A percentile compares a stretch with the other conserved stretches of the same genome.
These are phyloP conservation scores for Drosophila merina DNA, from an alignment of 2,888 invertebrate species.

Conservation along the genomic window DNA sequence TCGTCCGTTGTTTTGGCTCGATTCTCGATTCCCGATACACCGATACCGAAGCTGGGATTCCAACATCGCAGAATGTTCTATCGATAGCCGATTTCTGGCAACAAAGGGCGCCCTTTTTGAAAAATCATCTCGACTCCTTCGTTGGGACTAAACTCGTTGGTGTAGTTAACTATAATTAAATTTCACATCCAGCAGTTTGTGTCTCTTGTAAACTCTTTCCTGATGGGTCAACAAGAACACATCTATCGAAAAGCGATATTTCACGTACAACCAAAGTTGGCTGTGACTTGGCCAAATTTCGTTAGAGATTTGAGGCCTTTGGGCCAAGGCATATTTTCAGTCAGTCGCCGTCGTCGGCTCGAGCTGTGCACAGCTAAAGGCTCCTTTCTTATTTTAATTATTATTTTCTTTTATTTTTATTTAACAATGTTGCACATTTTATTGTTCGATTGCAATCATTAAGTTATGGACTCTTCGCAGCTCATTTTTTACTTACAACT, in stretches of 20 bases:
- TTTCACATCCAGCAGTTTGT: background rate
- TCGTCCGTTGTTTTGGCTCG: background rate
- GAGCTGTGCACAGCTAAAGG: background rate
- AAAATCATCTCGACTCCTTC: background rate
- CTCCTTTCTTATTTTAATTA: background rate
- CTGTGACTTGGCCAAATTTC: background rate
- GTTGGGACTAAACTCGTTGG: background rate
- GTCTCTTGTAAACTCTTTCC: background rate
- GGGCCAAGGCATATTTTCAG: background rate
- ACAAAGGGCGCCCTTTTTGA: background rate
- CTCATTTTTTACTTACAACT: too few relatives aligned
- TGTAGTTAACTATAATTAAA: background rate
- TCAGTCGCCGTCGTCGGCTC: background rate
- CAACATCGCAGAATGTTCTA: conserved; percentile 2
- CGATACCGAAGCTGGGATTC: conserved; percentile 16
- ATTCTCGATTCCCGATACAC: background rate
- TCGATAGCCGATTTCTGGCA: background rate
- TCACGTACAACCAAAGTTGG: background rate
- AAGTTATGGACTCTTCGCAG: too few relatives aligned
- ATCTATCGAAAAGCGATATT: background rate
- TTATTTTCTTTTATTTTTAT: background rate
- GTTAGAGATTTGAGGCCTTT: background rate
- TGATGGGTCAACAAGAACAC: background rate
- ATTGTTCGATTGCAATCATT: too few relatives aligned
- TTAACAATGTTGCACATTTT: background rate